Base-by-base conservation (phyloP, 2,888 invertebrate species). In the Protodeltote pygarga region DNA sequence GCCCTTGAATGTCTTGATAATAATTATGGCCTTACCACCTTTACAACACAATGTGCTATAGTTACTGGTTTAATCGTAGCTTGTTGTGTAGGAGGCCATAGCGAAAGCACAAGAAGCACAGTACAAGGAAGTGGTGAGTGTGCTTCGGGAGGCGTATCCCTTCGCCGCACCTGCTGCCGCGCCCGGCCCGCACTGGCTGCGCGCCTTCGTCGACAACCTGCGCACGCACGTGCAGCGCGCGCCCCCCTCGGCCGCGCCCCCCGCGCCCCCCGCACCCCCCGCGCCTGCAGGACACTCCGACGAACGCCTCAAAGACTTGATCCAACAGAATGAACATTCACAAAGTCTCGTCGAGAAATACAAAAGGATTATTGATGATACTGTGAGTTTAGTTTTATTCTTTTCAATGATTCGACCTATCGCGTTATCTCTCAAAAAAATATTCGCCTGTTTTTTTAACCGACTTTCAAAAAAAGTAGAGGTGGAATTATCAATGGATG, bases 361-460 rank as follows among this genome's bases (percentile, higher is more conserved):
- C 77, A 95, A 96, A 85, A 93, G 89, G 73, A 94, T 96, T 65
- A 95, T 97, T 58, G 94, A 94, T 63, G 95, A 96, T 76, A 96
- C 96, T 65, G 96, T 96, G 81, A 93, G 94, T 34, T 13, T 19
- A 9, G 0, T 15, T 2, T 15, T 27, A 14, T 8, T n/a, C 13
- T 13, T 9, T 10, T 10, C 9, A 2, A 21, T n/a, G 3, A 9
- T n/a, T 3, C n/a, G 23, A n/a, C 4, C 10, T 24, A 24, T 24
- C 10, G 5, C 6, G 6, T 5, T 2, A 1, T 11, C n/a, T n/a
- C n/a, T n/a, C n/a, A n/a, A n/a, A n/a, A n/a, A n/a, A n/a, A n/a
- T n/a, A n/a, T n/a, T n/a, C n/a, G n/a, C n/a, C n/a, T n/a, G n/a
- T n/a, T n/a, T n/a, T n/a, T n/a, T n/a, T n/a, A n/a, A n/a, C n/a